Base-by-base conservation (phyloP, 1,140 invertebrate species). In the Adelges cooleyi region DNA sequence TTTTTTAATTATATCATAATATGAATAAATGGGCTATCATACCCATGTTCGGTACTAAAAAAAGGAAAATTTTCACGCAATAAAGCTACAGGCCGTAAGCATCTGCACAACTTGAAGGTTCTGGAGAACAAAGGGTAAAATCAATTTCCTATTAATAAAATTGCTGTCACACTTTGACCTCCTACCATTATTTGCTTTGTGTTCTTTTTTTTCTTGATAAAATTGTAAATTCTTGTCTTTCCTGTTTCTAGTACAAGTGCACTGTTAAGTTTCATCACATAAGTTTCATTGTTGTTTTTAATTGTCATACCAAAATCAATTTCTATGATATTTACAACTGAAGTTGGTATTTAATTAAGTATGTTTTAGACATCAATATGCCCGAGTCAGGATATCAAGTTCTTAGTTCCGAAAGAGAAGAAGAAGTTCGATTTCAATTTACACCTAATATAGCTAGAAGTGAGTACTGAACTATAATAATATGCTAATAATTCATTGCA, bases 331-430 rank as follows among this genome's bases (percentile, higher is more conserved):
- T 33, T 33, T 33, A n/a, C n/a, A 33, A 33, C 29, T 6, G 11
- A 33, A 33, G 5, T 33, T 33, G 11, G 29, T 33, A 33, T 33
- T 33, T 5, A 33, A 33, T 33, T 33, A 11, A 6, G 11, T 33
- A 6, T 33, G 11, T 62, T 48, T 48, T 44, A 62, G 42, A 48
- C 6, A 29, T 33, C n/a, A 48, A 33, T 20, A 62, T 62, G 56
- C 56, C 56, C 5, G 23, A 62, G 46, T 33, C 56, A 15, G 56
- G 56, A 15, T 62, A 62, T 48, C 56, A 62, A 62, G 56, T 62
- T 62, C 23, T 62, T 18, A 20, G 2, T 27, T 62, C 56, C 13
- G 56, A 48, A 18, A 62, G 56, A 62, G 56, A 62, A 62, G 56
- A 48, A 62, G 56, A 62, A 48, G 56, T 48, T 22, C 56, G 22